These are phyloP conservation scores for Antheraea mylitta DNA, from an alignment of 1,140 invertebrate species.

Conservation along the genomic window DNA sequence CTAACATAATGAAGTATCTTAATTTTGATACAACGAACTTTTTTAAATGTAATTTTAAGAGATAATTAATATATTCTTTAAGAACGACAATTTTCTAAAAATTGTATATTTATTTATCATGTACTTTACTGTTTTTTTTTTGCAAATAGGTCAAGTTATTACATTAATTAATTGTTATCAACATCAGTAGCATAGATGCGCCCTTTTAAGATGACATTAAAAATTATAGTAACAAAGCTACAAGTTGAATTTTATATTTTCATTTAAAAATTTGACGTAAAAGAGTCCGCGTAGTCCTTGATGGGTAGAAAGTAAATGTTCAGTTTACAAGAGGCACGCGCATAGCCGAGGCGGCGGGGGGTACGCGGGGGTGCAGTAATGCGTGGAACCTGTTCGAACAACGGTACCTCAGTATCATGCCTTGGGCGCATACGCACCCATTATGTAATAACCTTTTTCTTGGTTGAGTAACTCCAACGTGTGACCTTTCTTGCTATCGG, in stretches of 20 bases:
- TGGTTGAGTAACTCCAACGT: slow-evolving; percentile 44
- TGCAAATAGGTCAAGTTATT: too few relatives aligned
- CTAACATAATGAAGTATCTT: background rate
- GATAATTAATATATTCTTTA: too few relatives aligned
- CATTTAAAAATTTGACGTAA: slow-evolving; percentile 20
- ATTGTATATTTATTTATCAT: too few relatives aligned
- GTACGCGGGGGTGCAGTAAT: slow-evolving; percentile 29
- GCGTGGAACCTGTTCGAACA: slow-evolving; percentile 67
- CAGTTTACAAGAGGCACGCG: slow-evolving; percentile 47
- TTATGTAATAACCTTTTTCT: slow-evolving; percentile 74
- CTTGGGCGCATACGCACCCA: slow-evolving; percentile 62
- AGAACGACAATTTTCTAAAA: too few relatives aligned
- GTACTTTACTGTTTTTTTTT: too few relatives aligned
- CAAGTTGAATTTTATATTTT: background rate
- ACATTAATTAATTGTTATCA: too few relatives aligned
- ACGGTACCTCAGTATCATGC: slow-evolving; percentile 58
- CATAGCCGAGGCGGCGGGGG: slow-evolving; percentile 21
- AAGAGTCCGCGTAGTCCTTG: slow-evolving; percentile 56
- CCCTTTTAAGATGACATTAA: background rate
- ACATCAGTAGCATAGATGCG: too few relatives aligned
- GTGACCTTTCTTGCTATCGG: slow-evolving; percentile 21
- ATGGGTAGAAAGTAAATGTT: slow-evolving; percentile 74
- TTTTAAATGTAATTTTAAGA: too few relatives aligned
- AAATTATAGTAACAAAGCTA: background rate
- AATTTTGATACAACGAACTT: background rate